Conservation (phyloP, 2,113 vertebrate genomes). For the Hylia prasina region DNA sequence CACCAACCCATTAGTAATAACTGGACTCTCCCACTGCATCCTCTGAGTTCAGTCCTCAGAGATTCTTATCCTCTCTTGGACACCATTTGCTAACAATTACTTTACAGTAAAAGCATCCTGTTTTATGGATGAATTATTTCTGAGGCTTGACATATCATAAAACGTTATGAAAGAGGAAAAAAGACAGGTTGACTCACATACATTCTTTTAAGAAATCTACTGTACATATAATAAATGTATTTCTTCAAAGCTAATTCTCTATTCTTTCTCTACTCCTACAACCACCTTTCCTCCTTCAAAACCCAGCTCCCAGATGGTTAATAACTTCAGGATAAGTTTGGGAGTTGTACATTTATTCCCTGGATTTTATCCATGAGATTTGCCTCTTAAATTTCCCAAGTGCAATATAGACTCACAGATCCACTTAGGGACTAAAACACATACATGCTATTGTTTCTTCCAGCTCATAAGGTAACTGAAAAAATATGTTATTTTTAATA, state of each 20-base stretch:
- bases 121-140: slow-evolving; percentile 10
- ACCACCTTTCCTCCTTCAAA: background rate
- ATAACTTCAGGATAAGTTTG: slow-evolving; percentile 2
- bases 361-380: slow-evolving; percentile 17
- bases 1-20: slow-evolving; percentile 30
- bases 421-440: background rate
- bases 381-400: slow-evolving; percentile 36
- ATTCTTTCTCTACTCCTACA: background rate
- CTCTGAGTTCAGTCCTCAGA: slow-evolving; percentile 6
- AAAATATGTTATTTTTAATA: background rate
- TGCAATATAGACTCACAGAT: background rate
- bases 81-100: slow-evolving; percentile 48
- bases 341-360: slow-evolving; percentile 20
- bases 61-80: slow-evolving; percentile 38
- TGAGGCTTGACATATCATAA: background rate
- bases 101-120: slow-evolving; percentile 48
- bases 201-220: background rate
- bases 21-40: slow-evolving; percentile 33
- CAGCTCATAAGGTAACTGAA: background rate
- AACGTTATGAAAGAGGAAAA: background rate
- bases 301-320: background rate
- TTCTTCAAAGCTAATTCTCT: background rate
- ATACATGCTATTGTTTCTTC: slow-evolving; percentile 4
- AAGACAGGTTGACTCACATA: background rate
- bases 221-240: background rate